phyloP scores from a whole-genome alignment of 1,140 invertebrate species.

The Dufourea novaeangliae region DNA sequence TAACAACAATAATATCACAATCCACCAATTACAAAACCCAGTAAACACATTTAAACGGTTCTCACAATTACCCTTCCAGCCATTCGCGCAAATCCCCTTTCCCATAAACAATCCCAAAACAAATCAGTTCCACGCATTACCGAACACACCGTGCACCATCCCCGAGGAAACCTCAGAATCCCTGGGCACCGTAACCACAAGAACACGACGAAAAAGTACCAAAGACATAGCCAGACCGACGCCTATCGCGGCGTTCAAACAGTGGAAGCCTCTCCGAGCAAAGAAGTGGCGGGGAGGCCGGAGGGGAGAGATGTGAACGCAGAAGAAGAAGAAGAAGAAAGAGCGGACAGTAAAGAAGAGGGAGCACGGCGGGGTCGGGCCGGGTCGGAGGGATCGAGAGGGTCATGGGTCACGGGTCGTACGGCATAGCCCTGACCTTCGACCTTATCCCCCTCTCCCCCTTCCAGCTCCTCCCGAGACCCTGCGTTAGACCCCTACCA shows the following conservation, averaged over 20 bases:
- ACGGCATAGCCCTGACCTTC: constrained; percentile 79
- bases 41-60: no score
- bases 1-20: no score
- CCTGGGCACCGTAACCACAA: neutral
- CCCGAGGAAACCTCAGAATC: no score
- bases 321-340: constrained; percentile 39
- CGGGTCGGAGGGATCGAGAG: constrained; percentile 73
- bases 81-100: no score
- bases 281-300: no score
- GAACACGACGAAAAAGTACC: neutral
- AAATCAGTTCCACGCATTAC: no score
- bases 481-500: constrained; percentile 63
- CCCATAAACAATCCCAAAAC: no score
- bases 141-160: no score
- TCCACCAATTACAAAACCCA: no score
- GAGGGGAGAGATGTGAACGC: constrained; percentile 66
- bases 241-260: constrained; percentile 16
- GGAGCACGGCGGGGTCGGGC: constrained; percentile 57
- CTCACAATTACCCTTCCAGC: no score
- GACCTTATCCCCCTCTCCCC: constrained; percentile 72
- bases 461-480: constrained; percentile 60
- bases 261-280: neutral
- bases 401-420: constrained; percentile 78
- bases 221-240: neutral
- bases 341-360: neutral